A percentile compares a stretch with the other conserved stretches of the same genome.
Conservation (phyloP, 2,888 invertebrate genomes). For the Cheilosia scutellata region DNA sequence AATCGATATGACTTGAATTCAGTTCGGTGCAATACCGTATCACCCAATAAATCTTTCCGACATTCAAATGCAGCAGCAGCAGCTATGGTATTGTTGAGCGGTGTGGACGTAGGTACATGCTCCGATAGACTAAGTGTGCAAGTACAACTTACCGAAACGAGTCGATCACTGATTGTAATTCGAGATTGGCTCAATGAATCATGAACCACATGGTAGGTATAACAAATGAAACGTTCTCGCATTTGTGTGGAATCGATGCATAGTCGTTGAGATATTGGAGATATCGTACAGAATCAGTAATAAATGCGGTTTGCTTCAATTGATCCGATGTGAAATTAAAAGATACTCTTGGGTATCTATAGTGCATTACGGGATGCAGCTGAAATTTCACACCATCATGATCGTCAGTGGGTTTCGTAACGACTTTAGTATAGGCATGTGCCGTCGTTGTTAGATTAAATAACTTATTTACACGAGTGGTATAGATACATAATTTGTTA, state of each 20-base stretch:
- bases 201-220: constrained; percentile 59
- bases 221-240: constrained; percentile 35
- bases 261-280: constrained; percentile 3
- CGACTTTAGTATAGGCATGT: constrained; percentile 1
- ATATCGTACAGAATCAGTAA: constrained; percentile 34
- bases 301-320: constrained; percentile 60
- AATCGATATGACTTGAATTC: constrained; percentile 71
- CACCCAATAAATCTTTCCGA: constrained; percentile 70
- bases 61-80: constrained; percentile 55
- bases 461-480: background rate
- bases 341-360: constrained; percentile 40
- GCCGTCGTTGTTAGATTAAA: background rate
- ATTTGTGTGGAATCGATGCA: constrained; percentile 27
- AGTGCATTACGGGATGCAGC: constrained; percentile 5
- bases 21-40: constrained; percentile 68
- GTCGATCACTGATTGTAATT: constrained; percentile 71
- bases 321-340: constrained; percentile 61
- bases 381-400: constrained; percentile 56
- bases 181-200: constrained; percentile 71
- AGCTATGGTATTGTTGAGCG: constrained; percentile 7
- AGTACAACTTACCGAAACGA: constrained; percentile 65
- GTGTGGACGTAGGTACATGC: constrained; percentile 12
- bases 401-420: constrained; percentile 34
- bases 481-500: background rate
- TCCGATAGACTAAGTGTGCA: constrained; percentile 43